phyloP scores from a whole-genome alignment of 2,797 vertebrate species.

The Acanthurus leucopareius region DNA sequence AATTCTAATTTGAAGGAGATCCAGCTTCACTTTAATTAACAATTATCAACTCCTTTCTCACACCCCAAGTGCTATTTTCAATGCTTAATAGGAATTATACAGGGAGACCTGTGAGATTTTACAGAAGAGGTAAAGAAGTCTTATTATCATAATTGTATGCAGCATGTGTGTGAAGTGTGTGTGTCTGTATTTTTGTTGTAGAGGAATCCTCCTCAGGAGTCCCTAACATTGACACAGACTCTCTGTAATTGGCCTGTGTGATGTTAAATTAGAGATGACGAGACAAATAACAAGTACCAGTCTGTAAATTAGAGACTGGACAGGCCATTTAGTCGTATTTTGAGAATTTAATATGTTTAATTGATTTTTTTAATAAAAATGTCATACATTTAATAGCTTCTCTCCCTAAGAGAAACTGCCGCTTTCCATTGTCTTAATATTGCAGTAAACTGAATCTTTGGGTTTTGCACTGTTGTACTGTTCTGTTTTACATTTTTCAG shows the following conservation, averaged over 20 bases:
- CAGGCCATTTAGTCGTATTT: background rate
- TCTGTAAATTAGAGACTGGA: background rate
- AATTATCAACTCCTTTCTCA: constrained; percentile 52
- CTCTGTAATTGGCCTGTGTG: background rate
- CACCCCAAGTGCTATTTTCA: constrained; percentile 56
- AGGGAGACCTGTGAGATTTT: constrained; percentile 53
- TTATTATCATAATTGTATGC: constrained; percentile 47
- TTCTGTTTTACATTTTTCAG: too few species aligned
- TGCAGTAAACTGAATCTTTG: background rate
- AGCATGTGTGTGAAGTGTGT: constrained; percentile 9
- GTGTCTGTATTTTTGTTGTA: constrained; percentile 18
- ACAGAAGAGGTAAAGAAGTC: constrained; percentile 34
- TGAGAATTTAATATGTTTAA: background rate
- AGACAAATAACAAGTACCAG: background rate
- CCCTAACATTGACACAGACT: constrained; percentile 10
- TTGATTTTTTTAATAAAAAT: background rate
- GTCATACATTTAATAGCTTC: background rate
- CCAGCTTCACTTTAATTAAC: constrained; percentile 64
- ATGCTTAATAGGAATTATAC: constrained; percentile 47
- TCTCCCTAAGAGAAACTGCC: background rate
- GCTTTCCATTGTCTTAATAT: background rate
- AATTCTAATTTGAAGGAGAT: constrained; percentile 62
- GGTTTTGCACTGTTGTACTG: background rate
- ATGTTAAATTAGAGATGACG: constrained; percentile 3
- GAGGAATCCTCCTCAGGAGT: constrained; percentile 11